Evolutionary conservation across 2,113 vertebrate species (phyloP).

Genomic region (Pteruthius melanotis): DNA sequence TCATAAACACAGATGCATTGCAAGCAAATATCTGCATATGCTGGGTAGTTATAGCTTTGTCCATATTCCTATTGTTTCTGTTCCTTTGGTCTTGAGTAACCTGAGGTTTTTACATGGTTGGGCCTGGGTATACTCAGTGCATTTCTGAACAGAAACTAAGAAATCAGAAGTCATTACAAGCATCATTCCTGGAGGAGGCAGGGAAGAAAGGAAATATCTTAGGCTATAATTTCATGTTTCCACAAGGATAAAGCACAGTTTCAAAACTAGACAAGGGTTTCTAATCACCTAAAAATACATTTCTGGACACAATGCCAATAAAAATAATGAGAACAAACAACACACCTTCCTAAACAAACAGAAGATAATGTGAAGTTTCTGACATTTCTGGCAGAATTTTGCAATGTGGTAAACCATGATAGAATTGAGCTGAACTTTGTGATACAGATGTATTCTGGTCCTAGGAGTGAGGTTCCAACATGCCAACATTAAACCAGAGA

Average conservation of each 20-base stretch:
- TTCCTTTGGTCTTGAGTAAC: neutral
- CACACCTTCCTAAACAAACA: neutral
- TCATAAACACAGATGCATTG: fast-evolving
- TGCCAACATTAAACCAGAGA: neutral
- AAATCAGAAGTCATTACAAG: neutral
- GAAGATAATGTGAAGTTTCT: neutral
- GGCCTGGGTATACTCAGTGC: neutral
- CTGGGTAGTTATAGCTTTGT: neutral
- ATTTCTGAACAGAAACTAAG: neutral
- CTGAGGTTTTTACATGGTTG: neutral
- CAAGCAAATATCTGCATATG: neutral
- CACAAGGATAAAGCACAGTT: neutral
- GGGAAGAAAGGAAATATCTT: neutral
- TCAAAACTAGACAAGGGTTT: neutral
- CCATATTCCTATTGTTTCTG: neutral
- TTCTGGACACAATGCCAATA: neutral
- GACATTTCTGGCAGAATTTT: neutral
- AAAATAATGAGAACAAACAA: neutral
- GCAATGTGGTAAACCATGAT: neutral
- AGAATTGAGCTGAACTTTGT: neutral
- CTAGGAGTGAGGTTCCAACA: neutral
- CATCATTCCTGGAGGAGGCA: neutral
- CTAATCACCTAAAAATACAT: neutral
- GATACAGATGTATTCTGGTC: neutral
- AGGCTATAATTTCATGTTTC: neutral